phyloP scores from a whole-genome alignment of 2,888 invertebrate species.

The Gortyna flavago region DNA sequence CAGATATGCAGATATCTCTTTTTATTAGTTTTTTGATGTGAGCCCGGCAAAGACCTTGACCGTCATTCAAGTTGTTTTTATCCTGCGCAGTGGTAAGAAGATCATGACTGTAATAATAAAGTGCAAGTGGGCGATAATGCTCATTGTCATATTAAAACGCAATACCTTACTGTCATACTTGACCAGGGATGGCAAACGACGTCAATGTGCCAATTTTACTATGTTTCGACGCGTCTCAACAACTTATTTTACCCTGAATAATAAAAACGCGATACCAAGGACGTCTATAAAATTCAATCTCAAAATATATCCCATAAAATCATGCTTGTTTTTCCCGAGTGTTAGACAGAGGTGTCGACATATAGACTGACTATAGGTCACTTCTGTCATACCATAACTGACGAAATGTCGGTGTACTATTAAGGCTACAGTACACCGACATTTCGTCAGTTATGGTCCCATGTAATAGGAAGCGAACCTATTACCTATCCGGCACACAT shows the following conservation, averaged over 20 bases:
- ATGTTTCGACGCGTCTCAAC: not conserved
- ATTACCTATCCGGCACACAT: not conserved
- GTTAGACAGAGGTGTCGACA: not conserved
- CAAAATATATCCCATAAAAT: not conserved
- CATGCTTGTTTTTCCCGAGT: not conserved
- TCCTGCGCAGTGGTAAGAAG: slow-evolving; percentile 9
- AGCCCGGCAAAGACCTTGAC: not conserved
- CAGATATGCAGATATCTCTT: not conserved
- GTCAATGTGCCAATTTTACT: no score
- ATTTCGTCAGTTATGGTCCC: not conserved
- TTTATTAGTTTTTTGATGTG: not conserved
- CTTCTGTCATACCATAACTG: no score
- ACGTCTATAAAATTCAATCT: not conserved
- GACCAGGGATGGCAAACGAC: not conserved
- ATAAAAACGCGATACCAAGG: not conserved
- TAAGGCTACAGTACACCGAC: not conserved
- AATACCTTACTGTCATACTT: slow-evolving; percentile 12
- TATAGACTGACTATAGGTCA: no score
- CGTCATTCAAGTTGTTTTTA: slow-evolving; percentile 3
- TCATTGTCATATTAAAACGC: slow-evolving; percentile 5
- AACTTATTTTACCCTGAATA: not conserved
- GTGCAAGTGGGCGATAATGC: not conserved
- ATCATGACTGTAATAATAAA: slow-evolving; percentile 16
- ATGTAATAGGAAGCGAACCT: not conserved
- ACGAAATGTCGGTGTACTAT: no score